Evolutionary conservation across 2,113 vertebrate genomes (phyloP), one percentile per base, ranked within the genome.

Genomic region (Cinclus cinclus): DNA sequence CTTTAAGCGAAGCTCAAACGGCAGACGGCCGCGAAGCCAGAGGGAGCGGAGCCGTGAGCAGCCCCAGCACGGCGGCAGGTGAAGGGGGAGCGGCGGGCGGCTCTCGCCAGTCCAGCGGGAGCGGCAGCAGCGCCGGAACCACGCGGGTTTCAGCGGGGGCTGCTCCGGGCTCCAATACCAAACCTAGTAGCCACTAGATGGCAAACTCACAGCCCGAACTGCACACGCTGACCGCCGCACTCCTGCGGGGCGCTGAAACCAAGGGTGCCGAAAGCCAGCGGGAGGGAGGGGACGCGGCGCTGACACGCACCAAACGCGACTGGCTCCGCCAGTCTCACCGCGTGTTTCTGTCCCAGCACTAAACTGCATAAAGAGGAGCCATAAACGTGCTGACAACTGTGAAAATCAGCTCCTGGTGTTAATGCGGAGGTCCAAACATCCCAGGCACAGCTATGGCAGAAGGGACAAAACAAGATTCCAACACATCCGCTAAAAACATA

Each of bases 181-280:
- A 90, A 21, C 13, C 14, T 0, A 27, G 84, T 78, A 83, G 93
- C 96, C 97, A 15, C 97, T 97, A 97, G 97, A 95, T 95, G 97
- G 97, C 96, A 95, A 96, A 85, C 90, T 95, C 90, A 84, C 53
- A 90, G 96, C 46, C 95, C 13, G 20, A 86, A 88, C 74, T 2
- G 83, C 47, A 3, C 81, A 3, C 12, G 1, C 55, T 73, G 89
- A 35, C 91, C 70, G 14, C 11, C 37, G 8, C 28, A 1, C 59
- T 71, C 16, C 41, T 41, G 58, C 21, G 0, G 27, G 9, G 47
- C 80, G n/a, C 46, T 3, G 9, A 50, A 60, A 42, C 2, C 44
- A 6, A 15, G 67, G 64, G 53, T 7, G 63, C 82, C 35, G 39
- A 59, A 53, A 71, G 47, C 27, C 70, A 15, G 7, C 2, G 9